These are phyloP conservation scores for Antigone vipio DNA, from an alignment of 2,113 vertebrate genomes.

Conservation along the genomic window DNA sequence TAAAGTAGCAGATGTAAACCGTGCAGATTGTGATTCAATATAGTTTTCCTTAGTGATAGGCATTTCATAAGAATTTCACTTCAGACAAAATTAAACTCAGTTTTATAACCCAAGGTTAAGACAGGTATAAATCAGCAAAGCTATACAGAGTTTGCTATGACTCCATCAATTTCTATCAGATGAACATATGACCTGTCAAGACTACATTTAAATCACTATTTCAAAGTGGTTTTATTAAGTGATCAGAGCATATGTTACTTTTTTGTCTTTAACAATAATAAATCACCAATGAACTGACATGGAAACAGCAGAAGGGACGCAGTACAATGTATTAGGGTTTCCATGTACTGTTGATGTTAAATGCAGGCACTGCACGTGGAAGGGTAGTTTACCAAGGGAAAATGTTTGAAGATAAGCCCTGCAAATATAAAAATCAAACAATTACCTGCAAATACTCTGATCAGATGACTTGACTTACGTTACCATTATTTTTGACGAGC, in stretches of 20 bases:
- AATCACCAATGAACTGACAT: not conserved
- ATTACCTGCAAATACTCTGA: conserved; percentile 17
- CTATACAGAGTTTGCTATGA: not conserved
- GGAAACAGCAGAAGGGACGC: not conserved
- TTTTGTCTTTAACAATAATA: not conserved
- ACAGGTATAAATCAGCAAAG: conserved; percentile 17
- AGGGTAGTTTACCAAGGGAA: not conserved
- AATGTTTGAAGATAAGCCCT: not conserved
- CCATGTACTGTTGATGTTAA: conserved; percentile 11
- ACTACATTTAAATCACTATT: not conserved
- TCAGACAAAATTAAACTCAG: not conserved
- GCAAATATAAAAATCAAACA: conserved; percentile 42
- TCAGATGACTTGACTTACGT: not conserved
- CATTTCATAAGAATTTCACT: not conserved
- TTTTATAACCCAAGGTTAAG: not conserved
- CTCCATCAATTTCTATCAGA: not conserved
- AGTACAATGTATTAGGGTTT: not conserved
- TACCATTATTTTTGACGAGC: not conserved
- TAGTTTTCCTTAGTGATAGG: not conserved
- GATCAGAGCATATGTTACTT: not conserved
- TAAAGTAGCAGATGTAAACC: not conserved
- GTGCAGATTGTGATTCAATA: not conserved
- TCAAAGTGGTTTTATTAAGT: not conserved
- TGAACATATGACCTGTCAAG: not conserved
- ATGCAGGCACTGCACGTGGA: not conserved